Conservation (phyloP, 2,113 vertebrate genomes). For the Cariama cristata region DNA sequence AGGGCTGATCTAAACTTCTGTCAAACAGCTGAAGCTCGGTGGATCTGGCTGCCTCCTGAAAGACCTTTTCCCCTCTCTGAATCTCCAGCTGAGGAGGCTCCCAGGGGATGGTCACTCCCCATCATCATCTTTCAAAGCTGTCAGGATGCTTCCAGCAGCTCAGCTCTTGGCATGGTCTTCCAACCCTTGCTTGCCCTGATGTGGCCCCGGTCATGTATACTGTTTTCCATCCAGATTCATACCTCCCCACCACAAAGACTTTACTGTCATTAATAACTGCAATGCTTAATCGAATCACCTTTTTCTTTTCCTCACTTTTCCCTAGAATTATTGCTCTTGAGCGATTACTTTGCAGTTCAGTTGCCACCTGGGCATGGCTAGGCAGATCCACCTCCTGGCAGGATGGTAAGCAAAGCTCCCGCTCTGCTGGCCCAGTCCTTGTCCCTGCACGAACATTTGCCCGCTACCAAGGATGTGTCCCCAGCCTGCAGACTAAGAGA, state of each 20-base stretch:
- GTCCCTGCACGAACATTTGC: background rate
- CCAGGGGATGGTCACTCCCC: background rate
- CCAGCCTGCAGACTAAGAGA: background rate
- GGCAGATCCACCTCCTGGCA: constrained; percentile 64
- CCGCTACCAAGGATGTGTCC: rapidly evolving
- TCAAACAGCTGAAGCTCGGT: constrained; percentile 13
- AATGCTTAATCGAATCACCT: background rate
- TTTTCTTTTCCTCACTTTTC: background rate
- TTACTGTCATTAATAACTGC: background rate
- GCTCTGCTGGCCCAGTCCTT: background rate
- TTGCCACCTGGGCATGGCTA: constrained; percentile 21
- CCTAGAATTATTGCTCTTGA: background rate
- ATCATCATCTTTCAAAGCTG: constrained; percentile 4
- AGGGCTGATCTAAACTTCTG: background rate
- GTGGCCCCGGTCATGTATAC: background rate
- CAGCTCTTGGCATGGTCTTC: background rate
- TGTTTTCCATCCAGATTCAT: background rate
- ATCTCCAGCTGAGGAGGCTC: background rate
- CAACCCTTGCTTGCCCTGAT: background rate
- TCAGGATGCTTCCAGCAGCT: background rate
- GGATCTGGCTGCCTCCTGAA: background rate
- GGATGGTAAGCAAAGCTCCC: background rate
- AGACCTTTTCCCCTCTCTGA: background rate
- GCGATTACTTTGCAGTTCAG: background rate
- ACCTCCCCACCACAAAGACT: background rate